phyloP scores from a whole-genome alignment of 2,888 invertebrate genomes.

The Villa cingulata region DNA sequence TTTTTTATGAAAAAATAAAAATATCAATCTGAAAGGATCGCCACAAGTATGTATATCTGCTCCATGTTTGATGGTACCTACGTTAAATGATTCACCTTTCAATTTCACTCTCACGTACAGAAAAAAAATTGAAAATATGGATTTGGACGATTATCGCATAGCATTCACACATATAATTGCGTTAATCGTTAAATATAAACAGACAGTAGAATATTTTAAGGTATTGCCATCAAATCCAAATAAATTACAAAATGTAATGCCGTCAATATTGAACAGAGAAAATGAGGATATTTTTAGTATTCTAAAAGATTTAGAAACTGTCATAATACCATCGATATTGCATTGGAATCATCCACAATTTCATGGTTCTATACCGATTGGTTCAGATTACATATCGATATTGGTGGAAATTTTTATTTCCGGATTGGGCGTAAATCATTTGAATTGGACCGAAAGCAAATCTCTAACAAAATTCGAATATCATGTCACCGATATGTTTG shows the following conservation, averaged over 20 bases:
- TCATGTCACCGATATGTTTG: background rate
- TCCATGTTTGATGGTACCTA: no score
- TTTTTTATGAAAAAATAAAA: no score
- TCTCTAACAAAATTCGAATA: background rate
- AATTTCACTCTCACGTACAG: no score
- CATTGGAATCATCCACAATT: background rate
- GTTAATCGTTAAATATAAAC: background rate
- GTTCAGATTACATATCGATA: background rate
- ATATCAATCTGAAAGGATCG: no score
- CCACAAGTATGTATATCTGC: no score
- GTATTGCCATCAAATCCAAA: background rate
- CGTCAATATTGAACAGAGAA: background rate
- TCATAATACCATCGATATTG: background rate
- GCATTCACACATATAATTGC: background rate
- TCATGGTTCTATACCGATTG: background rate
- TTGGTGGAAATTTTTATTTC: background rate
- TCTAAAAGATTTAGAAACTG: background rate
- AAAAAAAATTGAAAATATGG: background rate
- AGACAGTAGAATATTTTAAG: background rate
- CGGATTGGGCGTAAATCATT: background rate
- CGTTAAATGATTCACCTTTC: no score
- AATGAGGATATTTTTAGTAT: background rate
- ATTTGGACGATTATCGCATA: background rate
- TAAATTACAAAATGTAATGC: background rate
- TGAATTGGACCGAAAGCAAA: background rate